Evolutionary conservation across 2,888 invertebrate species (phyloP), one percentile per base, ranked within the genome.

Genomic region (Xestia c-nigrum): DNA sequence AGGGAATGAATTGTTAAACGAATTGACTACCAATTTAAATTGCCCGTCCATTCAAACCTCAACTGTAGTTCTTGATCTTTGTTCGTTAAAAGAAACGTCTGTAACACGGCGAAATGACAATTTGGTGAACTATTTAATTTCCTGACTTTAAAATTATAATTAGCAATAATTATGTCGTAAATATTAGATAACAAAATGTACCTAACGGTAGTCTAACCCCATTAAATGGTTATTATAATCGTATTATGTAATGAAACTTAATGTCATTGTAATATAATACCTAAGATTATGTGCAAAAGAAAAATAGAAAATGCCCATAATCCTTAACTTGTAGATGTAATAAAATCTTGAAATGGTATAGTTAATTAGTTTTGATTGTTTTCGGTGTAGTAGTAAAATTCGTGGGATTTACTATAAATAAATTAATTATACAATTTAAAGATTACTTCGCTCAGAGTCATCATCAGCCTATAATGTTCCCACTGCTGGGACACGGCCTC

Each of bases 351-450:
- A 31, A 24, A 55, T 71, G 5, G 21, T 50, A 19, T 59, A 65
- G n/a, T 71, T 83, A 68, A 31, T 64, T 38, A 52, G 52, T 40
- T 70, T 19, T 61, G 24, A 14, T 72, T 24, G 7, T 59, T 73
- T 65, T 69, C n/a, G 24, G 31, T 31, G 67, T 71, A 65, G 46
- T 0, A 55, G 16, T 83, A n/a, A 52, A 72, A 59, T 69, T 57
- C 0, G 9, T 57, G 7, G 12, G 10, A 47, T 50, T 43, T 31
- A 16, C 50, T 84, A 59, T 43, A 31, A 31, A 3, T 31, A 31
- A 31, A 31, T 31, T 31, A 31, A 31, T 31, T 31, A 31, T 31
- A 31, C 31, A 1, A 31, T 31, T 31, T 31, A 31, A 31, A 31
- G 31, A 31, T 31, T 31, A 31, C 31, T 2, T 31, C 31, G 31